Conservation (phyloP, 2,797 vertebrate genomes). For the Apogon talboti region DNA sequence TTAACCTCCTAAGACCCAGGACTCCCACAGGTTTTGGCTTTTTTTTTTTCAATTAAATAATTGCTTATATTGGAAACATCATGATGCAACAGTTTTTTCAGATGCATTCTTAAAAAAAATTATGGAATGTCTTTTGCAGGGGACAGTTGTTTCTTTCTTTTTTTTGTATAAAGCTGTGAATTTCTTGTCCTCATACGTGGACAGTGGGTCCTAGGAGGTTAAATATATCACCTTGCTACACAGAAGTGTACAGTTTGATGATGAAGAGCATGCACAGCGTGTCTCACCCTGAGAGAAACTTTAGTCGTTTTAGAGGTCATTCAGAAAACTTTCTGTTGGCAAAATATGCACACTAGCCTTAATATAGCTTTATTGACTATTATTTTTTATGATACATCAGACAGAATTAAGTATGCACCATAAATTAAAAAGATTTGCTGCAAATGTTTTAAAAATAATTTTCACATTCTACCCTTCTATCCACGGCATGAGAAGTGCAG, state of each 20-base stretch:
- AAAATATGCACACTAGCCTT: conserved; percentile 13
- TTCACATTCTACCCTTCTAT: background rate
- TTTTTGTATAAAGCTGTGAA: too few species aligned
- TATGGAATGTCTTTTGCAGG: too few species aligned
- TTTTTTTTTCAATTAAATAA: too few species aligned
- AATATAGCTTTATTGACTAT: conserved; percentile 23
- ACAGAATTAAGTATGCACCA: conserved; percentile 7
- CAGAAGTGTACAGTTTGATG: background rate
- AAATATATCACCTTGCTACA: background rate
- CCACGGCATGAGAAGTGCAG: background rate
- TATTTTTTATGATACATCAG: conserved; percentile 18
- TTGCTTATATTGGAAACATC: too few species aligned
- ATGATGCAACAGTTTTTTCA: too few species aligned
- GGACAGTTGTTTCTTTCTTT: too few species aligned
- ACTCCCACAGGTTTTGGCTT: too few species aligned
- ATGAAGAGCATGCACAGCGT: background rate
- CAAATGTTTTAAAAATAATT: conserved; percentile 27
- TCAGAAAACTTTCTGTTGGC: conserved; percentile 16
- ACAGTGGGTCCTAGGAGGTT: too few species aligned
- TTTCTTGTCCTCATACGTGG: too few species aligned
- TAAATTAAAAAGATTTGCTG: conserved; percentile 9
- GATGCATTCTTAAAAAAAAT: too few species aligned
- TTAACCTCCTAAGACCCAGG: too few species aligned
- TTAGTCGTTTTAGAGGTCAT: conserved; percentile 26
- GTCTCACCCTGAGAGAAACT: background rate